A percentile compares a stretch with the other conserved stretches of the same genome.
These are phyloP conservation scores for Parnassius mnemosyne DNA, from an alignment of 2,888 invertebrate genomes.

Conservation along the genomic window DNA sequence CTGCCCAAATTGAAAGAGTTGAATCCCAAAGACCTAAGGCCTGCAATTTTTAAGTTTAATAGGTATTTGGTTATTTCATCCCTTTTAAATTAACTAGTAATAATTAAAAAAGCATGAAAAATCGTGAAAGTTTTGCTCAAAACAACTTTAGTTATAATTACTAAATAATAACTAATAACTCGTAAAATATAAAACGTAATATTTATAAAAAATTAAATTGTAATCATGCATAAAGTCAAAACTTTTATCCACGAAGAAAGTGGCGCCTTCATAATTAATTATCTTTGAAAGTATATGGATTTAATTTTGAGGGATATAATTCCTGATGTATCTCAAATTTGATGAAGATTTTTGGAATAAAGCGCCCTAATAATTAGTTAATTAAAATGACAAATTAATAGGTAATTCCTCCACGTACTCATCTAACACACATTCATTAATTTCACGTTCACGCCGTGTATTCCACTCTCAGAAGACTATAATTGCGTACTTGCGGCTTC, in stretches of 20 bases:
- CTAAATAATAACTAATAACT: no score
- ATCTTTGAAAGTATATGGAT: no score
- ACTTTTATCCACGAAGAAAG: conserved; percentile 12
- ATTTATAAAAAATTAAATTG: not conserved
- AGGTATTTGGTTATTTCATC: not conserved
- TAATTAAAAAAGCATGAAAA: not conserved
- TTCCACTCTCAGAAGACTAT: conserved; percentile 60
- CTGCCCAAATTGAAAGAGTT: conserved; percentile 7
- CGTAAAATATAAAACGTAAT: not conserved
- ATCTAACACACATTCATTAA: no score
- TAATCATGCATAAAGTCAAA: not conserved
- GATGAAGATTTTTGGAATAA: conserved; percentile 14
- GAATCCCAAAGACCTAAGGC: conserved; percentile 4
- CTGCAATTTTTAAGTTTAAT: conserved; percentile 7
- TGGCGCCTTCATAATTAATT: no score
- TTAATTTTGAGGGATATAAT: no score
- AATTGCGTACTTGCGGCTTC: conserved; percentile 58
- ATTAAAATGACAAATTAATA: conserved; percentile 67
- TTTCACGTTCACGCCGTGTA: conserved; percentile 44
- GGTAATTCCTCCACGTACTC: conserved; percentile 50
- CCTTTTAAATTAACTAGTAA: conserved; percentile 24
- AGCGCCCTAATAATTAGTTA: conserved; percentile 38
- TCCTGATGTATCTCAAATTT: no score
- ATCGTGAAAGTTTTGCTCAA: no score
- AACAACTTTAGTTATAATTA: no score